Evolutionary conservation across 1,140 invertebrate genomes (phyloP).

Genomic region (Caenorhabditis remanei): DNA sequence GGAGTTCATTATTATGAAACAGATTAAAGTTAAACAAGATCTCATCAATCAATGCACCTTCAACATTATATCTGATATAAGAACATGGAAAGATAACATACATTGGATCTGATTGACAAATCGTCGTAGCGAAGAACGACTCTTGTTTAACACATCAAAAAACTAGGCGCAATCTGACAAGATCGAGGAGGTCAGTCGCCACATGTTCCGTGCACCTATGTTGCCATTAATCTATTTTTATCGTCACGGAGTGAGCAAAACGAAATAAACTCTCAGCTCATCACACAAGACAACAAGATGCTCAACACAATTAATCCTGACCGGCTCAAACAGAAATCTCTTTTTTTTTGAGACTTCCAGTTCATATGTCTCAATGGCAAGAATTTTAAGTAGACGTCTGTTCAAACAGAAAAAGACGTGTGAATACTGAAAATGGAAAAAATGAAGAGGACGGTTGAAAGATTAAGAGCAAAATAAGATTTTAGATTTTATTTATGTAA

Average conservation of each 20-base stretch:
- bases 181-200: constrained; percentile 3
- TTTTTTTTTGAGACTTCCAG: constrained; percentile 13
- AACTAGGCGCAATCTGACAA: constrained; percentile 13
- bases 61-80: neutral
- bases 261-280: constrained; percentile 33
- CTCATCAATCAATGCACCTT: too few relatives aligned
- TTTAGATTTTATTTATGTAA: neutral
- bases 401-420: neutral
- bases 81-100: neutral
- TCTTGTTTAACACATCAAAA: constrained; percentile 30
- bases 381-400: too few relatives aligned
- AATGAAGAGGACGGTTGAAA: neutral
- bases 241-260: constrained; percentile 22
- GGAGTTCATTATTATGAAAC: too few relatives aligned
- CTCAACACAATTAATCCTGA: constrained; percentile 26
- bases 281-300: constrained; percentile 12
- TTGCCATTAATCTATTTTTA: constrained; percentile 57
- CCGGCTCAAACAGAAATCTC: neutral
- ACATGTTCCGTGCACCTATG: constrained; percentile 44
- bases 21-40: too few relatives aligned
- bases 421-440: neutral
- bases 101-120: constrained; percentile 48
- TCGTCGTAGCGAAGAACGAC: constrained; percentile 39
- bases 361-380: neutral
- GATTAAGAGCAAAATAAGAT: neutral